These are phyloP conservation scores for Whitmania pigra DNA, from an alignment of 1,140 invertebrate genomes.

Conservation along the genomic window DNA sequence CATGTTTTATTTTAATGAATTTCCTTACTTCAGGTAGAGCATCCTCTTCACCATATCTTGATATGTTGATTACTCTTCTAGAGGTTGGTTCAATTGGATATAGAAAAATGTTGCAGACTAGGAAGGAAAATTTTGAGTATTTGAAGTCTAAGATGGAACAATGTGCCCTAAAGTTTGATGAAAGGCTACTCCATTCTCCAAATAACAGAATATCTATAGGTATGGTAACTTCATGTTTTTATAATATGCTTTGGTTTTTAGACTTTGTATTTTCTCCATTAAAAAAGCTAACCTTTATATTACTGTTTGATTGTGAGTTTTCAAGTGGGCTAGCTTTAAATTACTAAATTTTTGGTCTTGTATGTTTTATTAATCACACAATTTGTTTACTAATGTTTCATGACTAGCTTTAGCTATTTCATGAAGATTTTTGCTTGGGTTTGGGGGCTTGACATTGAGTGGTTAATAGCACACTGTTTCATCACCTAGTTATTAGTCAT, in stretches of 20 bases:
- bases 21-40: slow-evolving; percentile 49
- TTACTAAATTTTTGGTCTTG: too few relatives aligned
- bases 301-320: too few relatives aligned
- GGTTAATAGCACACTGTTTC: too few relatives aligned
- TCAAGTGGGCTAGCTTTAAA: too few relatives aligned
- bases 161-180: slow-evolving; percentile 52
- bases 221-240: slow-evolving; percentile 29
- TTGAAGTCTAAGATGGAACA: slow-evolving; percentile 49
- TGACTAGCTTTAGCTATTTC: too few relatives aligned
- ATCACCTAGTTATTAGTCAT: too few relatives aligned
- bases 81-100: slow-evolving; percentile 59
- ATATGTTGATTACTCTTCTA: slow-evolving; percentile 68
- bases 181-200: slow-evolving; percentile 54
- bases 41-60: slow-evolving; percentile 58
- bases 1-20: neutral
- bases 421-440: too few relatives aligned
- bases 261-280: neutral
- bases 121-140: slow-evolving; percentile 56
- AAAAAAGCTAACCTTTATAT: neutral
- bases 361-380: too few relatives aligned
- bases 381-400: too few relatives aligned
- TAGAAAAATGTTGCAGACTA: slow-evolving; percentile 51
- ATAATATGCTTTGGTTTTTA: neutral
- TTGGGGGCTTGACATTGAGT: too few relatives aligned
- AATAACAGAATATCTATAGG: slow-evolving; percentile 66